Conservation (phyloP, 1,140 invertebrate genomes). For the Radopholus similis region DNA sequence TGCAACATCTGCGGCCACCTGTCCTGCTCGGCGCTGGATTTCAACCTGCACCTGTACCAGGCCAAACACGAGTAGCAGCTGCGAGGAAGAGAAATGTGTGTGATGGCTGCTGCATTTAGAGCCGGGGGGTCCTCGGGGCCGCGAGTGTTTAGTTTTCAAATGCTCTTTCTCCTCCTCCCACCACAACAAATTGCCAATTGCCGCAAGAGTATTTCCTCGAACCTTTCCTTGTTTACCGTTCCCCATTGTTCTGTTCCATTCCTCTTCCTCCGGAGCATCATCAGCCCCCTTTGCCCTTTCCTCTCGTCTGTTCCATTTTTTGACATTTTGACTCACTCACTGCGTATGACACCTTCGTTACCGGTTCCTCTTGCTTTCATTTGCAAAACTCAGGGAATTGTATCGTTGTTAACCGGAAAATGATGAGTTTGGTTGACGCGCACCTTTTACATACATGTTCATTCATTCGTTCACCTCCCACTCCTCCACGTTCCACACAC, state of each 20-base stretch:
- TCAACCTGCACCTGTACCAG: slow-evolving; percentile 84
- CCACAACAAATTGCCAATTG: background rate
- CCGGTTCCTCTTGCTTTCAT: slow-evolving; percentile 15
- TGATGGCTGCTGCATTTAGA: background rate
- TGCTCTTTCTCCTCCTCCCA: background rate
- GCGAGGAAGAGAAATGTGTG: background rate
- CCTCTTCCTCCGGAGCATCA: background rate
- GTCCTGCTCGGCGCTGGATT: slow-evolving; percentile 76
- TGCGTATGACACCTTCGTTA: background rate
- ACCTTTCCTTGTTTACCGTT: background rate
- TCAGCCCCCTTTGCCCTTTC: background rate
- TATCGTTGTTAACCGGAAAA: slow-evolving; percentile 9
- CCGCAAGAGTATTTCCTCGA: background rate
- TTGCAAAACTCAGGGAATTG: slow-evolving; percentile 15
- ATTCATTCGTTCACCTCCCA: background rate
- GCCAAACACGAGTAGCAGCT: slow-evolving; percentile 72
- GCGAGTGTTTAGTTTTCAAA: background rate
- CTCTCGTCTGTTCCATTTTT: no score
- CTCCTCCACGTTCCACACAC: no score
- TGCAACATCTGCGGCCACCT: slow-evolving; percentile 88
- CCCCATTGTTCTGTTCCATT: background rate
- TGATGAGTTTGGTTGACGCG: background rate
- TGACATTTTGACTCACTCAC: no score
- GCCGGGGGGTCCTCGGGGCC: background rate
- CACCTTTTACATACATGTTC: background rate